Evolutionary conservation across 1,140 invertebrate genomes (phyloP).

Genomic region (Tetragonula clypearis): DNA sequence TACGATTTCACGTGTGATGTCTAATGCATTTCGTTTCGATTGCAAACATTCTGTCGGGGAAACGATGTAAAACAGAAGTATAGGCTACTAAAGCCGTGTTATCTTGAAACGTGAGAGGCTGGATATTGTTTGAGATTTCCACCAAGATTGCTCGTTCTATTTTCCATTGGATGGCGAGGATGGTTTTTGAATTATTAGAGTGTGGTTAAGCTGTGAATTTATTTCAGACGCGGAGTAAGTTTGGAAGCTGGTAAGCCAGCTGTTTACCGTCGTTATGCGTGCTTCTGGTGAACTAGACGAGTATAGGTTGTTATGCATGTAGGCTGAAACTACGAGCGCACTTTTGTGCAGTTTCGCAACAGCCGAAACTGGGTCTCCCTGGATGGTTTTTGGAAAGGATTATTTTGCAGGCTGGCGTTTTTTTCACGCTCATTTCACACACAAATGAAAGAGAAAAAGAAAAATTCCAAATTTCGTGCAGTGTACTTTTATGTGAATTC

Average conservation of each 20-base stretch:
- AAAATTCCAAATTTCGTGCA: too few species aligned
- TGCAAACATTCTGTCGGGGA: too few species aligned
- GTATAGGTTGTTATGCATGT: background rate
- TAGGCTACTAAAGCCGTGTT: too few species aligned
- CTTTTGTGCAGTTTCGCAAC: background rate
- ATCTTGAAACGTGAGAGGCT: too few species aligned
- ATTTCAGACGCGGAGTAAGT: conserved; percentile 25
- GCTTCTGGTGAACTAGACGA: background rate
- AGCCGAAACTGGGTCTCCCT: background rate
- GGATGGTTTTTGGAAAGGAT: background rate
- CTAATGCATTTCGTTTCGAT: too few species aligned
- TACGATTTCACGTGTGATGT: too few species aligned
- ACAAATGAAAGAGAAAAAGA: too few species aligned
- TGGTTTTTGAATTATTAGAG: background rate
- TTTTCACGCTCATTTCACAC: background rate
- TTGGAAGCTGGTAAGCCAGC: conserved; percentile 21
- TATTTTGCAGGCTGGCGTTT: background rate
- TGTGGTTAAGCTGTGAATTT: conserved; percentile 1
- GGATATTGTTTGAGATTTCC: too few species aligned
- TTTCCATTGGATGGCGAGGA: too few species aligned
- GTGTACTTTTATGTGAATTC: background rate
- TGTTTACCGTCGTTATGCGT: conserved; percentile 19
- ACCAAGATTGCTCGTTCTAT: too few species aligned
- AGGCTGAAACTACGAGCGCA: background rate
- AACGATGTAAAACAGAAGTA: too few species aligned